A percentile compares a stretch with the other conserved stretches of the same genome.
Conservation (phyloP, 2,888 invertebrate genomes). For the Cryptus armator region DNA sequence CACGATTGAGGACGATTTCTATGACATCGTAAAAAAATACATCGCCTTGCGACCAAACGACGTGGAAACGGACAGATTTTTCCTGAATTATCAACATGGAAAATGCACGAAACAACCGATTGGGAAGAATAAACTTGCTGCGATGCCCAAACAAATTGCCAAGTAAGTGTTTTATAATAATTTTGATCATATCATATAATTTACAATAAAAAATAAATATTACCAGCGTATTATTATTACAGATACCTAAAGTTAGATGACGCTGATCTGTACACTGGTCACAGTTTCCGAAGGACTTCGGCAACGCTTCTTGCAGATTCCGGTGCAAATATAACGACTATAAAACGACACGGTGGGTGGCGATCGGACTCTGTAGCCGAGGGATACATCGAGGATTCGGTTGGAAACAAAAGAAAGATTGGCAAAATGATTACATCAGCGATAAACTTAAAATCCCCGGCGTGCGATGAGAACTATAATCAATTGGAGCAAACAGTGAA, state of each 20-base stretch:
- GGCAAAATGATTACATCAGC: conserved; percentile 33
- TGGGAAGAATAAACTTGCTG: conserved; percentile 64
- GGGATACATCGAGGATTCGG: conserved; percentile 25
- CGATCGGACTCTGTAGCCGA: too few species aligned
- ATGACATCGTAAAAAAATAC: conserved; percentile 55
- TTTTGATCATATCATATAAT: background rate
- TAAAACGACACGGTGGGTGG: conserved; percentile 20
- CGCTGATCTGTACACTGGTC: conserved; percentile 5
- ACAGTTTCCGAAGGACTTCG: conserved; percentile 26
- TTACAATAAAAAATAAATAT: conserved; percentile 27
- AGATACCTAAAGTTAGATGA: conserved; percentile 3
- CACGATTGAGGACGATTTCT: conserved; percentile 60
- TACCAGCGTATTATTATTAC: conserved; percentile 21
- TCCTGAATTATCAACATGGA: conserved; percentile 65
- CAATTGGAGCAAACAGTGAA: conserved; percentile 21
- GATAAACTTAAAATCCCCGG: conserved; percentile 15
- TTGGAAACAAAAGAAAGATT: conserved; percentile 35
- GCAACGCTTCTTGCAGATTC: conserved; percentile 14
- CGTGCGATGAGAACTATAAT: conserved; percentile 15
- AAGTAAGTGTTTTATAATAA: background rate
- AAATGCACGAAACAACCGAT: conserved; percentile 62
- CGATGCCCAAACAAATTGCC: background rate
- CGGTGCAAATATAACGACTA: conserved; percentile 14
- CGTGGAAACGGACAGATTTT: conserved; percentile 59
- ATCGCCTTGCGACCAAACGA: conserved; percentile 59